These are phyloP conservation scores for Pterostichus niger DNA, from an alignment of 2,888 invertebrate species.

Conservation along the genomic window DNA sequence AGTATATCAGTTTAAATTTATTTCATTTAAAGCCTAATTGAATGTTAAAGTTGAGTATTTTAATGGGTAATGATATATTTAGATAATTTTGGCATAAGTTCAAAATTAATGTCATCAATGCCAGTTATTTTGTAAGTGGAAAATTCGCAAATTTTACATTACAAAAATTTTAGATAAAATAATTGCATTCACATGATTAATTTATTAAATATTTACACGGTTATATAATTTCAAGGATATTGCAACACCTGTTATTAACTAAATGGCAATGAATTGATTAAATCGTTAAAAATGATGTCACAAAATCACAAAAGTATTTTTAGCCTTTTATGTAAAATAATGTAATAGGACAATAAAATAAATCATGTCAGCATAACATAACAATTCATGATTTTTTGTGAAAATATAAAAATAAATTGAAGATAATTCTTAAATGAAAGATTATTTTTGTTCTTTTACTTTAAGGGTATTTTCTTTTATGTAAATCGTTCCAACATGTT, in stretches of 20 bases:
- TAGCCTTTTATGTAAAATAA: background rate
- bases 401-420: background rate
- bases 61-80: conserved; percentile 35
- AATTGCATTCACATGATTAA: conserved; percentile 5
- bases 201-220: background rate
- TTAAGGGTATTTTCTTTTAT: background rate
- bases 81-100: conserved; percentile 42
- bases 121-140: conserved; percentile 49
- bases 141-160: conserved; percentile 29
- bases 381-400: background rate
- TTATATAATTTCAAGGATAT: conserved; percentile 45
- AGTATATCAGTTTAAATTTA: conserved; percentile 20
- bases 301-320: conserved; percentile 3
- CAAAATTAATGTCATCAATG: conserved; percentile 51
- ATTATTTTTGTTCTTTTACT: background rate
- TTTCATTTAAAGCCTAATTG: conserved; percentile 24
- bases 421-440: background rate
- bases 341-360: background rate
- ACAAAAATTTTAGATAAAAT: background rate
- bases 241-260: conserved; percentile 7
- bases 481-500: conserved; percentile 5
- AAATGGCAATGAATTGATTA: conserved; percentile 2
- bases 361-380: no score
- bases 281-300: conserved; percentile 1
- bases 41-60: conserved; percentile 4